Conservation (phyloP, 2,888 invertebrate genomes). For the Hydrotaea cyrtoneurina region DNA sequence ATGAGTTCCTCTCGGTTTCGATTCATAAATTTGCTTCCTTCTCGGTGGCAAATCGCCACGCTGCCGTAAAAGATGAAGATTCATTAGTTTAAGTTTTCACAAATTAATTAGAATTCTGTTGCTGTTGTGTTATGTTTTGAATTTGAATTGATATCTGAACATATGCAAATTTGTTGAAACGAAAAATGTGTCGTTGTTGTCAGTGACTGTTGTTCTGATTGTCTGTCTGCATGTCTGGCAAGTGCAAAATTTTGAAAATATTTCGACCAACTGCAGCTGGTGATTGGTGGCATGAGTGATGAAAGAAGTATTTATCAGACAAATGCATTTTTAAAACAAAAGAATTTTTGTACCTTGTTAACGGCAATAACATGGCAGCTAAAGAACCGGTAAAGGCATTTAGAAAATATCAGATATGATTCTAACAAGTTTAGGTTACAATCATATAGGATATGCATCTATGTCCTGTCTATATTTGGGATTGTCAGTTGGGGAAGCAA, state of each 20-base stretch:
- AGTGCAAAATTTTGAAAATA: constrained; percentile 24
- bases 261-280: constrained; percentile 38
- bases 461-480: too few species aligned
- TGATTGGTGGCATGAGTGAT: constrained; percentile 41
- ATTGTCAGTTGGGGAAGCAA: too few species aligned
- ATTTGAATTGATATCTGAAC: constrained; percentile 31
- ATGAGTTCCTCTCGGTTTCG: constrained; percentile 55
- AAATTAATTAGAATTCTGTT: constrained; percentile 60
- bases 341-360: constrained; percentile 21
- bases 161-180: constrained; percentile 40
- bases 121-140: constrained; percentile 5
- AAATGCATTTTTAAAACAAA: background rate
- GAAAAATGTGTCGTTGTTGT: constrained; percentile 71
- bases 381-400: background rate
- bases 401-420: too few species aligned
- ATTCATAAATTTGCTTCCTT: constrained; percentile 40
- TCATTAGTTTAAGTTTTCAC: constrained; percentile 61
- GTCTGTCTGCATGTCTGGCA: constrained; percentile 28
- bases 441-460: too few species aligned
- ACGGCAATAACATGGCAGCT: background rate
- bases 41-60: background rate
- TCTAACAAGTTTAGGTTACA: too few species aligned
- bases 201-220: constrained; percentile 29
- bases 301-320: constrained; percentile 31
- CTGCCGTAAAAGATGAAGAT: constrained; percentile 42